A percentile compares a stretch with the other conserved stretches of the same genome.
Conservation (phyloP, 2,888 invertebrate species). For the Pheosia gnoma region DNA sequence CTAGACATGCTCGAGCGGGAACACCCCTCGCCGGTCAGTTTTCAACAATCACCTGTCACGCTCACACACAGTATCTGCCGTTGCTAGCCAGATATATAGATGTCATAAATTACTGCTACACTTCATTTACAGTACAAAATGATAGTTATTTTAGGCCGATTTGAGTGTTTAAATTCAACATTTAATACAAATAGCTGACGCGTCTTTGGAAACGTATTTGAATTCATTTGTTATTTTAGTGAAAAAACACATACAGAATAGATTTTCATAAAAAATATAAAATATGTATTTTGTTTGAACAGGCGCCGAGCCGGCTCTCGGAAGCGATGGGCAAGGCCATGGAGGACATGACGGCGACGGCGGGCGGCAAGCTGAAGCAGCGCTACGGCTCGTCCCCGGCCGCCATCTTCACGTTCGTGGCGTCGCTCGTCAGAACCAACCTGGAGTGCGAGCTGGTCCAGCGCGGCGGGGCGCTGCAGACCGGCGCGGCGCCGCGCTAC, state of each 20-base stretch:
- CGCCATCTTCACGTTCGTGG: conserved; percentile 92
- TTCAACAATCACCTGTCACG: too few species aligned
- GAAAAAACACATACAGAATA: too few species aligned
- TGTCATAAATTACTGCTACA: too few species aligned
- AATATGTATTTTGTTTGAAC: conserved; percentile 8
- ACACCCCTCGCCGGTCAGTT: neutral
- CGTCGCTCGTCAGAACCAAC: conserved; percentile 95
- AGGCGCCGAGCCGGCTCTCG: conserved; percentile 89
- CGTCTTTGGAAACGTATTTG: too few species aligned
- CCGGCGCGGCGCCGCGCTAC: conserved; percentile 83
- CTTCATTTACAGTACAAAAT: too few species aligned
- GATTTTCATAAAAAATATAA: too few species aligned
- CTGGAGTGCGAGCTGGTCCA: conserved; percentile 96
- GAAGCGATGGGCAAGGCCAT: conserved; percentile 96
- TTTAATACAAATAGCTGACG: too few species aligned
- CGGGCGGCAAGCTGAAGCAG: conserved; percentile 91
- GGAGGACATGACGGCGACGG: conserved; percentile 96
- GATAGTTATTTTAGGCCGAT: too few species aligned
- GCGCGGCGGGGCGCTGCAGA: conserved; percentile 90
- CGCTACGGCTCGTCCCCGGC: conserved; percentile 83
- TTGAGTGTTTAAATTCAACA: too few species aligned
- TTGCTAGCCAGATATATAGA: too few species aligned
- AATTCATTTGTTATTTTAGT: too few species aligned
- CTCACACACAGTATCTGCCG: too few species aligned
- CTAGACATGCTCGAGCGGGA: conserved; percentile 42